A percentile compares a stretch with the other conserved stretches of the same genome.
phyloP scores from a whole-genome alignment of 2,797 vertebrate species.

The Urocyon cinereoargenteus region DNA sequence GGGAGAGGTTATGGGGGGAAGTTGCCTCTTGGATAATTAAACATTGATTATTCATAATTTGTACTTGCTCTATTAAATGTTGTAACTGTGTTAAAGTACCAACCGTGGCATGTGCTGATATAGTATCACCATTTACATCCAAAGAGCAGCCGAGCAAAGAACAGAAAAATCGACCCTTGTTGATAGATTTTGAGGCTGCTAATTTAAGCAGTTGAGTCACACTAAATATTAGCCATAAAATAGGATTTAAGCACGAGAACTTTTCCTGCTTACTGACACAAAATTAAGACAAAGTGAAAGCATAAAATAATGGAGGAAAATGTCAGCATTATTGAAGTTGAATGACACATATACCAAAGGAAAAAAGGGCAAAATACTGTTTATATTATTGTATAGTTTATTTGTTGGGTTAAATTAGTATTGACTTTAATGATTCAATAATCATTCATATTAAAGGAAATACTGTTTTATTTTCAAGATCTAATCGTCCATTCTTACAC shows the following conservation, averaged over 20 bases:
- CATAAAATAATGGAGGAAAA: not conserved
- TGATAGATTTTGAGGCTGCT: not conserved
- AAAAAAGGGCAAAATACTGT: not conserved
- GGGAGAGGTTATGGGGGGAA: not conserved
- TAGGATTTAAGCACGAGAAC: not conserved
- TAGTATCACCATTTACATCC: not conserved
- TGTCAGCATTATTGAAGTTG: not conserved
- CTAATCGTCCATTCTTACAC: not conserved
- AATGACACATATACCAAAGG: not conserved
- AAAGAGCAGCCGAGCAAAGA: not conserved
- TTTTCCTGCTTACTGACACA: not conserved
- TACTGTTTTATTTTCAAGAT: not conserved
- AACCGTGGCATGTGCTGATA: not conserved
- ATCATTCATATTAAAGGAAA: conserved; percentile 18
- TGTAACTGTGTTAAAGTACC: not conserved
- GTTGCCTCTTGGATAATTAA: not conserved
- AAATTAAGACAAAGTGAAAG: not conserved
- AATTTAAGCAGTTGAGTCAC: not conserved
- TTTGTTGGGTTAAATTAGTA: not conserved
- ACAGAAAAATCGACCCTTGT: not conserved
- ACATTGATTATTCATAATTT: not conserved
- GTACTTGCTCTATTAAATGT: not conserved
- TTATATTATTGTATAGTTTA: not conserved
- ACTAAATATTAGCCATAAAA: conserved; percentile 42
- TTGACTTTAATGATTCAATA: not conserved